Conservation (phyloP, 1,140 invertebrate species). For the Geopemphigus sp. region DNA sequence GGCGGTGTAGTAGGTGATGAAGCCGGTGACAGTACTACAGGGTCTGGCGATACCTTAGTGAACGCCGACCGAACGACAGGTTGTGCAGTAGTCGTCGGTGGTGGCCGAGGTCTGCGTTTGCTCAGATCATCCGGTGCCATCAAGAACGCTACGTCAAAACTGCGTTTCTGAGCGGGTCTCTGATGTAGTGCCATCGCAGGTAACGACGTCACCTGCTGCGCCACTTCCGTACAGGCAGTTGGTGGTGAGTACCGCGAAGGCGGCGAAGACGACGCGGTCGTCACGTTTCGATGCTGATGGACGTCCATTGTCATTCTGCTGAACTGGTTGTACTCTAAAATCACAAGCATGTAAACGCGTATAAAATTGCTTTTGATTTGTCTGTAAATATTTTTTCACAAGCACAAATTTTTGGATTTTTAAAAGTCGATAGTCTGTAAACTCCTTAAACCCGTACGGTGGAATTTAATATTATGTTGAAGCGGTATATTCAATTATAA, state of each 20-base stretch:
- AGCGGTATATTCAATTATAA: too few species aligned
- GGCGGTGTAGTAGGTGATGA: constrained; percentile 52
- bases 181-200: constrained; percentile 28
- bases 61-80: constrained; percentile 55
- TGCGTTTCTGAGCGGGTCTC: constrained; percentile 62
- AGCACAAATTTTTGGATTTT: too few species aligned
- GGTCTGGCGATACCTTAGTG: constrained; percentile 54
- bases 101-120: constrained; percentile 57
- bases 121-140: constrained; percentile 79
- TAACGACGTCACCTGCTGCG: constrained; percentile 34
- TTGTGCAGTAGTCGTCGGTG: constrained; percentile 21
- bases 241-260: constrained; percentile 24
- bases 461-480: too few species aligned
- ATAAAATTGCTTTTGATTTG: too few species aligned
- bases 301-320: constrained; percentile 54
- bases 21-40: constrained; percentile 53
- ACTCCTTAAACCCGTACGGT: too few species aligned
- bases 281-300: constrained; percentile 50
- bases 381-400: too few species aligned
- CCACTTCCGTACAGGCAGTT: neutral
- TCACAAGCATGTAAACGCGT: too few species aligned
- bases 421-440: too few species aligned
- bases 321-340: constrained; percentile 28
- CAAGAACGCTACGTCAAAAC: constrained; percentile 83
- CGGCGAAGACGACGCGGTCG: constrained; percentile 19